A percentile compares a stretch with the other conserved stretches of the same genome.
These are phyloP conservation scores for Bubalus kerabau DNA, from an alignment of 2,113 vertebrate genomes.

Conservation along the genomic window DNA sequence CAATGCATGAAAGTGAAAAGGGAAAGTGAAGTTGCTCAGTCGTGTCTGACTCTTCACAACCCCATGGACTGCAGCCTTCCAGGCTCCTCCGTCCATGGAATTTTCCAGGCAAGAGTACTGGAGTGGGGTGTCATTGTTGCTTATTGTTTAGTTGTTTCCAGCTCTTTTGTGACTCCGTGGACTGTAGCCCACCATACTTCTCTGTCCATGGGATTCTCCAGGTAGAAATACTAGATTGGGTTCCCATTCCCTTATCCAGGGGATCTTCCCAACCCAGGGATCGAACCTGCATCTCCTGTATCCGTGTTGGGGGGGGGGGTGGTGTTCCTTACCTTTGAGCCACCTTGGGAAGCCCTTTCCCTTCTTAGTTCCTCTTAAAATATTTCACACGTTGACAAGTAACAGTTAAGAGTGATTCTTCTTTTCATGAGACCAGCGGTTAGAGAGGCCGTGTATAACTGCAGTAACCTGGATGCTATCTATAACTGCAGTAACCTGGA, in stretches of 20 bases:
- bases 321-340: background rate
- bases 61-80: no score
- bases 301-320: rapidly evolving
- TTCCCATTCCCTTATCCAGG: background rate
- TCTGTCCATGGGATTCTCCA: background rate
- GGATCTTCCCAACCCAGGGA: background rate
- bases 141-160: background rate
- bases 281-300: background rate
- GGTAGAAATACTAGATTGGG: background rate
- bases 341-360: background rate
- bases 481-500: background rate
- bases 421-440: background rate
- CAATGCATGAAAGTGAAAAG: no score
- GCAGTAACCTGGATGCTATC: background rate
- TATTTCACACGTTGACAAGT: background rate
- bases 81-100: no score
- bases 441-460: background rate
- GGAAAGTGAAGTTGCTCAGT: no score
- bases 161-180: background rate
- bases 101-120: no score
- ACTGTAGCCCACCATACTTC: background rate
- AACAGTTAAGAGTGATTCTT: background rate
- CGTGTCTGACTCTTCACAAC: no score
- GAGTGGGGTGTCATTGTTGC: background rate
- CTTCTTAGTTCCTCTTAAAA: background rate